Evolutionary conservation across 2,888 invertebrate species (phyloP).

Genomic region (Drosophila crucigera): DNA sequence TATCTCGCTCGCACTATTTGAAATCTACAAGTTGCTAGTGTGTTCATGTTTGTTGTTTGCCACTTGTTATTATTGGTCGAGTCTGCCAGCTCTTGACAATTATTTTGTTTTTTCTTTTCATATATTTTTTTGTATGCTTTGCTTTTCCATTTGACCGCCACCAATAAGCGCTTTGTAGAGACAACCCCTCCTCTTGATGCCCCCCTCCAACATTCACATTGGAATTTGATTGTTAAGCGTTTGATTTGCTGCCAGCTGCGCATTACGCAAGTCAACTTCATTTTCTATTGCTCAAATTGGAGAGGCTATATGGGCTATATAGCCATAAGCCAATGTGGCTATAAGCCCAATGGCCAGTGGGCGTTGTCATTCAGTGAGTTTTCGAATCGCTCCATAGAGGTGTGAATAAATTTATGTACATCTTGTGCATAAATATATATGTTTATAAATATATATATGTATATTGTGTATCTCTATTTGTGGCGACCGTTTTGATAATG

Average conservation of each 20-base stretch:
- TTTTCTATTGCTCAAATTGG: conserved; percentile 63
- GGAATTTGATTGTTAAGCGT: conserved; percentile 35
- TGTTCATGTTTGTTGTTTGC: conserved; percentile 24
- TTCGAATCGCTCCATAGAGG: conserved; percentile 60
- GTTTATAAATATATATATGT: neutral
- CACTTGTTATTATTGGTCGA: conserved; percentile 62
- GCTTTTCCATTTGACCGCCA: conserved; percentile 45
- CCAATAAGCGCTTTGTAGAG: conserved; percentile 55
- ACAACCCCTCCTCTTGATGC: neutral
- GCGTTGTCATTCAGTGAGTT: conserved; percentile 68
- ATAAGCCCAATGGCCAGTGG: conserved; percentile 73
- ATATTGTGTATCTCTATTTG: conserved; percentile 1
- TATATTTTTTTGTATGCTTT: conserved; percentile 4
- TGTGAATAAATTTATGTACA: conserved; percentile 74
- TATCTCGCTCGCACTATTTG: conserved; percentile 58
- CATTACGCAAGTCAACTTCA: conserved; percentile 79
- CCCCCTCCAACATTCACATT: neutral
- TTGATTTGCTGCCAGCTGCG: conserved; percentile 68
- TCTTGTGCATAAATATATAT: conserved; percentile 16
- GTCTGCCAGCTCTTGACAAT: conserved; percentile 53
- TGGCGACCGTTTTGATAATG: conserved; percentile 47
- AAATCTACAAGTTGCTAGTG: conserved; percentile 27
- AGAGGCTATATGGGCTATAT: conserved; percentile 49
- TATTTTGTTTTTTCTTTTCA: conserved; percentile 29
- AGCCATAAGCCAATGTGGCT: conserved; percentile 49